phyloP scores from a whole-genome alignment of 1,140 invertebrate genomes.

The Micrasema minimum region DNA sequence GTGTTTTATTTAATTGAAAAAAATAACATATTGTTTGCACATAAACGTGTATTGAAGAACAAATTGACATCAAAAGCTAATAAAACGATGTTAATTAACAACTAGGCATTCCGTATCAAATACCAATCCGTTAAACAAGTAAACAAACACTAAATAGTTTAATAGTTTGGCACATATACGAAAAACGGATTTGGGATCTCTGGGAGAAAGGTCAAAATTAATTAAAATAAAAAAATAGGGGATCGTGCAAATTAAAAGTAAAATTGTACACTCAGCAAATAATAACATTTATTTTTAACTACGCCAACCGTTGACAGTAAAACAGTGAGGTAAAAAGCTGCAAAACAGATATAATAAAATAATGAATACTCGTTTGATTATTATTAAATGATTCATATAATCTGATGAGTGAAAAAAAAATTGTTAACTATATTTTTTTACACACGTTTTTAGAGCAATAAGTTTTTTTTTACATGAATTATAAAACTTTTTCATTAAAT shows the following conservation, averaged over 20 bases:
- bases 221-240: conserved; percentile 19
- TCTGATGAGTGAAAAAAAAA: no score
- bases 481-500: no score
- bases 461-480: no score
- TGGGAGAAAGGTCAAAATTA: neutral
- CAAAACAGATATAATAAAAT: conserved; percentile 39
- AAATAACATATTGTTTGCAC: neutral
- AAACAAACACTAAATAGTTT: conserved; percentile 22
- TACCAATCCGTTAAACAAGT: conserved; percentile 10
- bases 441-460: no score
- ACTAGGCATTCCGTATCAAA: conserved; percentile 23
- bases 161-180: conserved; percentile 1
- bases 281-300: conserved; percentile 15
- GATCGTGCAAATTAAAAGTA: conserved; percentile 24
- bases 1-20: neutral
- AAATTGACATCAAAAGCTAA: conserved; percentile 10
- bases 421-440: no score
- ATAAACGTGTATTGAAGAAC: neutral
- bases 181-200: neutral
- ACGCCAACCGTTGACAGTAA: conserved; percentile 24
- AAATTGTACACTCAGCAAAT: conserved; percentile 27
- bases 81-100: conserved; percentile 20
- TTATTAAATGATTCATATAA: no score
- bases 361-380: conserved; percentile 21
- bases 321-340: conserved; percentile 36